These are phyloP conservation scores for Sorex araneus DNA, from an alignment of 2,113 vertebrate species.

Conservation along the genomic window DNA sequence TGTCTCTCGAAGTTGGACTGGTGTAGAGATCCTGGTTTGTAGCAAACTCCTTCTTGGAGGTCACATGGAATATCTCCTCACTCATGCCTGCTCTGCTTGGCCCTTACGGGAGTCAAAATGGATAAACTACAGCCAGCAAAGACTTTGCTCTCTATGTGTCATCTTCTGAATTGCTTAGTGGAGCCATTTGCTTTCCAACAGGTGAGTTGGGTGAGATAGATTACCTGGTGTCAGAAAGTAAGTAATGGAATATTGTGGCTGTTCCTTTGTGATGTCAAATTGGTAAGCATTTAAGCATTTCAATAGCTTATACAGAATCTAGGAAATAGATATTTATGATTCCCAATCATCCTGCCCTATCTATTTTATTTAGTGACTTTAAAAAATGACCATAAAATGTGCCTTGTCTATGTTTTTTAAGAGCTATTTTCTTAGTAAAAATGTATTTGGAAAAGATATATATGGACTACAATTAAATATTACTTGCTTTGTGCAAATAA, in stretches of 20 bases:
- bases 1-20: neutral
- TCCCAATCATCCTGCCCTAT: neutral
- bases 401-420: neutral
- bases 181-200: slow-evolving; percentile 67
- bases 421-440: neutral
- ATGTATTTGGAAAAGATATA: slow-evolving; percentile 55
- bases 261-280: slow-evolving; percentile 64
- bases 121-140: slow-evolving; percentile 37
- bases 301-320: slow-evolving; percentile 51
- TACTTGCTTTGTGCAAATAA: slow-evolving; percentile 31
- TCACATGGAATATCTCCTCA: neutral
- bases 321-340: slow-evolving; percentile 47
- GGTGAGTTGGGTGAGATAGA: slow-evolving; percentile 73
- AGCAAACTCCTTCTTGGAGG: neutral
- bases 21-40: neutral
- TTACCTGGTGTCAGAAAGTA: slow-evolving; percentile 71
- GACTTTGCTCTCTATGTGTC: slow-evolving; percentile 51
- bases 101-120: slow-evolving; percentile 52
- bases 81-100: neutral
- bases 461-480: neutral
- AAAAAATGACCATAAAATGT: slow-evolving; percentile 26
- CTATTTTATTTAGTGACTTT: slow-evolving; percentile 58
- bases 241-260: slow-evolving; percentile 67
- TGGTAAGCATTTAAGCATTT: slow-evolving; percentile 63
- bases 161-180: slow-evolving; percentile 57